These are phyloP conservation scores for Meloe dianella DNA, from an alignment of 2,888 invertebrate species.

Conservation along the genomic window DNA sequence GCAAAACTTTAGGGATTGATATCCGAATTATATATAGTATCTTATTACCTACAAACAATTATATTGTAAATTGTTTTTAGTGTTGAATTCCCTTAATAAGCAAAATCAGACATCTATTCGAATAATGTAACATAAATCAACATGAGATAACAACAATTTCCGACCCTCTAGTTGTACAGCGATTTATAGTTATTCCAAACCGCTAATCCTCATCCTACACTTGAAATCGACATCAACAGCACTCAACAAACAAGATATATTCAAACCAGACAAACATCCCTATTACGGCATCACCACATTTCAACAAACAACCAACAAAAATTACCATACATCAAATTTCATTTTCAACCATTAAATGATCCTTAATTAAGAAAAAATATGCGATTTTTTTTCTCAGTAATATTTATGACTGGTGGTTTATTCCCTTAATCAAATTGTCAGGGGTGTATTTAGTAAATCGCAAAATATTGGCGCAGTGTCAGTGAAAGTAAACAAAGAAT, in stretches of 20 bases:
- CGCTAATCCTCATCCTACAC: constrained; percentile 4
- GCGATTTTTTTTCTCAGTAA: neutral
- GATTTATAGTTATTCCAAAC: neutral
- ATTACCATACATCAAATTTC: constrained; percentile 24
- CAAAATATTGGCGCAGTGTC: constrained; percentile 35
- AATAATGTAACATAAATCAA: constrained; percentile 25
- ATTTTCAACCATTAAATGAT: neutral
- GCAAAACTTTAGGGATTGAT: no score
- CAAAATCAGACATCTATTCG: constrained; percentile 20
- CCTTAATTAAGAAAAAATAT: neutral
- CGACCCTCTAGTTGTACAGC: constrained; percentile 25
- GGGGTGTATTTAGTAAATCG: constrained; percentile 27
- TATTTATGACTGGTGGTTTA: neutral
- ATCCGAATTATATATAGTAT: neutral
- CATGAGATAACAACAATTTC: constrained; percentile 29
- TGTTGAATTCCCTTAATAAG: constrained; percentile 2
- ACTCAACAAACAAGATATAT: constrained; percentile 12
- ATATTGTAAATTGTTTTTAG: neutral
- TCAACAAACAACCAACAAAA: constrained; percentile 21
- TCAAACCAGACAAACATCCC: constrained; percentile 23
- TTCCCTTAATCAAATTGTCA: constrained; percentile 20
- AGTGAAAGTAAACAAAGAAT: constrained; percentile 44
- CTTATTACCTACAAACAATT: neutral
- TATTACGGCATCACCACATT: constrained; percentile 24
- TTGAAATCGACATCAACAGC: neutral